phyloP scores from a whole-genome alignment of 2,888 invertebrate species.

The Philereme transversata region DNA sequence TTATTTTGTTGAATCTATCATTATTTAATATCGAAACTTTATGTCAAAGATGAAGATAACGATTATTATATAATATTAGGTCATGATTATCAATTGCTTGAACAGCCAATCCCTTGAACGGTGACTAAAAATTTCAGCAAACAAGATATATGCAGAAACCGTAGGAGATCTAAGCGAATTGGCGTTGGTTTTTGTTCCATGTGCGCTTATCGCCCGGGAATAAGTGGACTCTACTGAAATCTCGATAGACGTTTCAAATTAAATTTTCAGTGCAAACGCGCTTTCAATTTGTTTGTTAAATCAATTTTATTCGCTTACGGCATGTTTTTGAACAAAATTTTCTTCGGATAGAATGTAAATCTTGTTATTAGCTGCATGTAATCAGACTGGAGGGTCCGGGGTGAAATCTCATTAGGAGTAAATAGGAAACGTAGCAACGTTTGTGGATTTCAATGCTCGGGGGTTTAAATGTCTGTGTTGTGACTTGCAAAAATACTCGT shows the following conservation, averaged over 20 bases:
- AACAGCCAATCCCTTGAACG: neutral
- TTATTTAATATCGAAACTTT: no score
- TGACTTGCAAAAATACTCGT: constrained; percentile 7
- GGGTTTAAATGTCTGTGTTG: constrained; percentile 12
- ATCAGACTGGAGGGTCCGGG: constrained; percentile 42
- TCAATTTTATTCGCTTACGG: constrained; percentile 26
- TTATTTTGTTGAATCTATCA: no score
- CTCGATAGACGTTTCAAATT: constrained; percentile 56
- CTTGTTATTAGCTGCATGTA: constrained; percentile 44
- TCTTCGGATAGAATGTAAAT: constrained; percentile 34
- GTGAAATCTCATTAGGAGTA: constrained; percentile 50
- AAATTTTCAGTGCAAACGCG: constrained; percentile 45
- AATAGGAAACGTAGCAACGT: constrained; percentile 40
- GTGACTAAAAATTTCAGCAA: neutral
- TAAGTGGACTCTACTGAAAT: constrained; percentile 44
- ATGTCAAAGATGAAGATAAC: no score
- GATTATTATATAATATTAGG: no score
- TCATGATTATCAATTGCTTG: neutral
- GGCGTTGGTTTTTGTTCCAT: constrained; percentile 8
- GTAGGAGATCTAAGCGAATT: neutral
- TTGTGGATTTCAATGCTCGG: constrained; percentile 25
- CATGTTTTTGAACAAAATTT: constrained; percentile 27
- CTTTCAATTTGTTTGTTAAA: constrained; percentile 35
- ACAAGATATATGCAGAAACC: neutral
- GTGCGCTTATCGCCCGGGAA: constrained; percentile 26